phyloP scores from a whole-genome alignment of 2,113 vertebrate genomes.

The Cyprinodon brontotheroides region DNA sequence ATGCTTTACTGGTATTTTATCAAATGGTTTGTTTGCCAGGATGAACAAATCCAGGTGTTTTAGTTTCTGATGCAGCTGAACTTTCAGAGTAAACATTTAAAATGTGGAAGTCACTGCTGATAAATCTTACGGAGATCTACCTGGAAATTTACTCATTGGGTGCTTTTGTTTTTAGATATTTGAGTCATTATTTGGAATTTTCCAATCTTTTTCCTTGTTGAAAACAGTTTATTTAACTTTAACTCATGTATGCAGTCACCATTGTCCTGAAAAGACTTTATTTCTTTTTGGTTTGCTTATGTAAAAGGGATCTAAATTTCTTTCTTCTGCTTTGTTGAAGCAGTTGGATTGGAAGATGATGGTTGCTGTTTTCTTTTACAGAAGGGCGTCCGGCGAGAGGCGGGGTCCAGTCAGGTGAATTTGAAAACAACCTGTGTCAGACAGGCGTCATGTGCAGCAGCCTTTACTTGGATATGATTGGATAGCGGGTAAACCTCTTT shows the following conservation, averaged over 20 bases:
- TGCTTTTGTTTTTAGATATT: neutral
- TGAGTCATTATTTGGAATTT: neutral
- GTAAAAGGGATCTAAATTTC: neutral
- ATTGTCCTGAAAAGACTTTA: neutral
- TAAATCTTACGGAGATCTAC: neutral
- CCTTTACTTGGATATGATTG: constrained; percentile 92
- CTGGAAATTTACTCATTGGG: neutral
- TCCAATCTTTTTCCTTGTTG: neutral
- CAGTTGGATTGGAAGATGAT: neutral
- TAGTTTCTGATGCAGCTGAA: neutral
- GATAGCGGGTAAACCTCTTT: constrained; percentile 86
- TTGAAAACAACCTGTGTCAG: constrained; percentile 37
- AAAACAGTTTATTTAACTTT: neutral
- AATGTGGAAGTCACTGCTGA: neutral
- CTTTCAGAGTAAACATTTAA: neutral
- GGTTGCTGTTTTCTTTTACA: constrained; percentile 19
- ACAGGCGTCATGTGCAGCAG: constrained; percentile 56
- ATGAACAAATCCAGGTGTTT: too few relatives aligned
- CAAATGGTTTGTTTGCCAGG: too few relatives aligned
- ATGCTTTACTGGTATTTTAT: neutral
- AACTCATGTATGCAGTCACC: neutral
- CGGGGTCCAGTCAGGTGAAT: constrained; percentile 50
- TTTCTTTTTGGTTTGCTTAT: neutral
- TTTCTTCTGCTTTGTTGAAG: neutral
- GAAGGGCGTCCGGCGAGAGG: constrained; percentile 35